These are phyloP conservation scores for Balanococcus diminutus DNA, from an alignment of 2,888 invertebrate genomes.

Conservation along the genomic window DNA sequence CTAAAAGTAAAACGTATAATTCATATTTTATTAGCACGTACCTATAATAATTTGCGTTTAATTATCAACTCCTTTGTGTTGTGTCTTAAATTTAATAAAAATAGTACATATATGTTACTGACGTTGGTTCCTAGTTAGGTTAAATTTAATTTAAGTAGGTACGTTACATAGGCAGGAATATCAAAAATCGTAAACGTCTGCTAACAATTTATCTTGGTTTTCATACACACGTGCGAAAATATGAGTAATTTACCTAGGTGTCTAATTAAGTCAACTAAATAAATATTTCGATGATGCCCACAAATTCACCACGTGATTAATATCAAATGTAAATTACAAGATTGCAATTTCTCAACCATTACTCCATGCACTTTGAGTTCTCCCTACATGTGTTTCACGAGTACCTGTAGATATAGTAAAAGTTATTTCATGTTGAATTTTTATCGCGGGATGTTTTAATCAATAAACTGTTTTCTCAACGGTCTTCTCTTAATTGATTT, in stretches of 20 bases:
- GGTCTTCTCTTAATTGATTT: neutral
- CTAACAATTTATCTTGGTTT: neutral
- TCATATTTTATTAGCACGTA: too few species aligned
- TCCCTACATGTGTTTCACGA: neutral
- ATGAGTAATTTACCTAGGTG: neutral
- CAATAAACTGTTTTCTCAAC: neutral
- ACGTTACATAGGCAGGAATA: neutral
- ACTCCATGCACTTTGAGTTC: neutral
- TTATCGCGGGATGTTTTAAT: neutral
- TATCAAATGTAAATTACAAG: neutral
- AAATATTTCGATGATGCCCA: neutral
- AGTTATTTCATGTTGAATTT: neutral
- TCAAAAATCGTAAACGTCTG: neutral
- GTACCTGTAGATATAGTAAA: neutral
- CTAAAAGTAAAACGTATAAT: too few species aligned
- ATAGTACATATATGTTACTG: neutral
- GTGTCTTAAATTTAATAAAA: neutral
- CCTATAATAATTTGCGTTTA: too few species aligned
- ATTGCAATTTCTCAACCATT: constrained; percentile 4
- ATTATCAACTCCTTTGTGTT: neutral
- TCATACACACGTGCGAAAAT: neutral
- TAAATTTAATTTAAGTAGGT: neutral
- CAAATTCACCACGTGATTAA: neutral
- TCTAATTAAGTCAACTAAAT: neutral
- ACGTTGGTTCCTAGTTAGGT: neutral